Conservation (phyloP, 2,888 invertebrate genomes). For the Serrognathus titanus region DNA sequence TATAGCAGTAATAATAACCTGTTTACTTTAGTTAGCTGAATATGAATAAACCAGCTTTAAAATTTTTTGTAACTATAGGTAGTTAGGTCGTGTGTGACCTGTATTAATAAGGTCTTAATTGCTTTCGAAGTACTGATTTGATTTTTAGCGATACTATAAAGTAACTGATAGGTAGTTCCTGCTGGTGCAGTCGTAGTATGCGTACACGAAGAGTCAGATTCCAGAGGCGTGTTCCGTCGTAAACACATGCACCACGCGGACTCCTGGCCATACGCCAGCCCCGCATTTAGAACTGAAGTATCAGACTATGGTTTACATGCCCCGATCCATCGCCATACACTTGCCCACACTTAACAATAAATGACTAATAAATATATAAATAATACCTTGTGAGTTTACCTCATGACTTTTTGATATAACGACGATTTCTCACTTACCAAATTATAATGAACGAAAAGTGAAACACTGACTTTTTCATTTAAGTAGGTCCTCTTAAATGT, state of each 20-base stretch:
- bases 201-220: conserved; percentile 29
- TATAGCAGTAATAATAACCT: no score
- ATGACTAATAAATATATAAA: no score
- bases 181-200: conserved; percentile 16
- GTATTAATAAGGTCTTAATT: no score
- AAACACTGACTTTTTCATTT: no score
- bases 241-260: conserved; percentile 41
- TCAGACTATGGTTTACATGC: conserved; percentile 30
- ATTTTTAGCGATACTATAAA: background rate
- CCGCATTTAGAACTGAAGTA: conserved; percentile 44
- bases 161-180: conserved; percentile 10
- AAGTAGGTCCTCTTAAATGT: no score
- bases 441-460: background rate
- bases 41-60: no score
- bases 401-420: background rate
- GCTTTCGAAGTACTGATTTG: no score
- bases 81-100: no score
- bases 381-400: background rate
- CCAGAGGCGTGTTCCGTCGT: conserved; percentile 33
- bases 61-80: no score
- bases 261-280: conserved; percentile 40
- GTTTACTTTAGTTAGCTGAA: no score
- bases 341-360: background rate
- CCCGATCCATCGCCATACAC: conserved; percentile 7
- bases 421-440: background rate